A percentile compares a stretch with the other conserved stretches of the same genome.
Conservation (phyloP, 2,113 vertebrate genomes). For the Circaetus cinerascens region DNA sequence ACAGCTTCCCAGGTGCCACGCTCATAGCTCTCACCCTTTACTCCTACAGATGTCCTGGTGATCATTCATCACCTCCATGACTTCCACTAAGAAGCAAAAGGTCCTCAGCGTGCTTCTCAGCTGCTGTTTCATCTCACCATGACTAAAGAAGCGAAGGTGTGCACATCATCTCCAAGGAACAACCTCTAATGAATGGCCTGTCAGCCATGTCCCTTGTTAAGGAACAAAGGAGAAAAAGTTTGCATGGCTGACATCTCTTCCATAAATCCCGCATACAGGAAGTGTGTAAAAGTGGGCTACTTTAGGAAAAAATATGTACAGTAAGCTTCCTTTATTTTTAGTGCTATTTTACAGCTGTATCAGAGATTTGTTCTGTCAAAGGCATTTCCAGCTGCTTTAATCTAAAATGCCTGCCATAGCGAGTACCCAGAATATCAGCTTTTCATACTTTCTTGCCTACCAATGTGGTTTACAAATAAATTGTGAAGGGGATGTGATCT, state of each 20-base stretch:
- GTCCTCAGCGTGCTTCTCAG: constrained; percentile 39
- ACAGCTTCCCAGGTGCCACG: constrained; percentile 25
- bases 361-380: neutral
- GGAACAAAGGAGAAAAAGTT: constrained; percentile 64
- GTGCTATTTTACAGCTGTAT: neutral
- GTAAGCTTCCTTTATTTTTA: neutral
- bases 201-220: constrained; percentile 55
- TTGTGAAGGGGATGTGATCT: neutral
- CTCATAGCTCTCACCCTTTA: constrained; percentile 22
- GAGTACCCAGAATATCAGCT: neutral
- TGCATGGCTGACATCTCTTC: constrained; percentile 35
- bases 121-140: constrained; percentile 78
- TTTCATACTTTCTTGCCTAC: neutral
- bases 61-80: constrained; percentile 67
- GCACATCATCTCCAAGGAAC: constrained; percentile 51
- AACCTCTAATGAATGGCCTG: constrained; percentile 55
- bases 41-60: constrained; percentile 61
- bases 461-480: neutral
- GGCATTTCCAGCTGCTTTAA: neutral
- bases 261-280: constrained; percentile 59
- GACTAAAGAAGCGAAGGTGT: constrained; percentile 77
- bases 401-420: neutral
- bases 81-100: constrained; percentile 61
- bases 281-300: neutral
- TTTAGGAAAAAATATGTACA: neutral